Base-by-base conservation (phyloP, 35 echinoderm and acorn worm genomes). In the Apostichopus californicus region DNA sequence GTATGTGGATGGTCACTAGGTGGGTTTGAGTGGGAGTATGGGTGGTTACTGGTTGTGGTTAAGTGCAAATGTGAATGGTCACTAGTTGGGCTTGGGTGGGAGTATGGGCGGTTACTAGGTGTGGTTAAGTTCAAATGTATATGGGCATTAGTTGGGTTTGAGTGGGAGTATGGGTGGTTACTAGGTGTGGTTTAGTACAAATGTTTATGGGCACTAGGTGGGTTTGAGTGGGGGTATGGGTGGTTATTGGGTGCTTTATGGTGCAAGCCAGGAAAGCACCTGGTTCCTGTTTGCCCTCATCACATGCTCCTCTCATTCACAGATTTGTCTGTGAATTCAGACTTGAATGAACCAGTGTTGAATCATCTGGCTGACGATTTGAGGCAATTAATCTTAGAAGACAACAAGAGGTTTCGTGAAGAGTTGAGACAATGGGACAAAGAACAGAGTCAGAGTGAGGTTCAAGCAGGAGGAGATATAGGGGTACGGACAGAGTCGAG, bases 391-490 rank as follows among this genome's bases (percentile, higher is more conserved):
- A 91, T 98, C 21, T 7, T 93, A 6, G 92, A 94, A 28, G 96
- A 98, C 73, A 98, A 98, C 63, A 57, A 92, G 71, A 53, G 78
- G 53, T 98, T 98, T 79, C 92, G 92, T 9, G 77, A 93, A 13
- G 96, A 98, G 88, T 88, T 98, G 80, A 89, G 55, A 59, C 77
- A 94, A 34, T 98, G 97, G 97, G 95, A 98, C 55, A 78, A 98
- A 78, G 84, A 94, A 15, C 75, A 95, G 11, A 84, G 68, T 54
- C 81, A 92, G 83, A 77, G 93, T 64, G 18, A 59, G 54, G 54
- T 6, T 55, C 23, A 17, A 87, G 28, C 28, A 28, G 58, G 58
- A 81, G 58, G 58, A 81, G 78, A 81, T 28, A 17, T 25, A 55
- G 34, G 28, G 53, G 55, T 81, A 81, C 78, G 56, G 15, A 89